phyloP scores from a whole-genome alignment of 2,888 invertebrate genomes.

The Mimachlamys varia region DNA sequence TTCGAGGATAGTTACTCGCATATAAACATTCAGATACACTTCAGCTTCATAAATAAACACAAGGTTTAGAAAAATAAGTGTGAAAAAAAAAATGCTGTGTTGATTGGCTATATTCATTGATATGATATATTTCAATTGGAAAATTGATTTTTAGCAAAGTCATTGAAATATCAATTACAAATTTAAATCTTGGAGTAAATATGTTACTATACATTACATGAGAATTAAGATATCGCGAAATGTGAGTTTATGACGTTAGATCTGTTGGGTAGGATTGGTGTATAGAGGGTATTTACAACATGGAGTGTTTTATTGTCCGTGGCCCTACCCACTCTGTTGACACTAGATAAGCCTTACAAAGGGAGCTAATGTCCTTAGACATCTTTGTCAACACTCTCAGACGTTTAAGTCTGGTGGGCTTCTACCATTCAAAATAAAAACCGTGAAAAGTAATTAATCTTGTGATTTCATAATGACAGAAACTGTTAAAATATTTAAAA shows the following conservation, averaged over 20 bases:
- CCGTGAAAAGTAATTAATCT: not conserved
- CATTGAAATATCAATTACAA: too few species aligned
- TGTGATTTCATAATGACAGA: not conserved
- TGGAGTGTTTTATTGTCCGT: not conserved
- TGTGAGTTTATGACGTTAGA: not conserved
- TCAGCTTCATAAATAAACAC: too few species aligned
- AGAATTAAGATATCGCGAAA: not conserved
- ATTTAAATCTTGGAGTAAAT: not conserved
- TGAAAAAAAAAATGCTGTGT: too few species aligned
- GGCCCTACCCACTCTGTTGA: not conserved
- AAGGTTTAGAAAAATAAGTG: too few species aligned
- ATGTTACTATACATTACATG: not conserved
- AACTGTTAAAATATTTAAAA: not conserved
- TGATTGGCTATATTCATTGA: too few species aligned
- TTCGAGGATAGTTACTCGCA: too few species aligned
- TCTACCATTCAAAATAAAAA: not conserved
- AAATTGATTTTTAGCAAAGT: too few species aligned
- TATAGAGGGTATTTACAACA: not conserved
- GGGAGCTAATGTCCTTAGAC: not conserved
- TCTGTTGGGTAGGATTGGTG: not conserved
- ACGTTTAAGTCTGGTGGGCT: not conserved
- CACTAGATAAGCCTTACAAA: slow-evolving; percentile 26
- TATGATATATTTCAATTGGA: too few species aligned
- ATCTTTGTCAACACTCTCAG: not conserved
- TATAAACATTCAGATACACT: too few species aligned